Percentiles rank a stretch among this genome's conserved stretches.
Evolutionary conservation across 2,113 vertebrate genomes (phyloP).

Genomic region (Mormyrus lacerda): DNA sequence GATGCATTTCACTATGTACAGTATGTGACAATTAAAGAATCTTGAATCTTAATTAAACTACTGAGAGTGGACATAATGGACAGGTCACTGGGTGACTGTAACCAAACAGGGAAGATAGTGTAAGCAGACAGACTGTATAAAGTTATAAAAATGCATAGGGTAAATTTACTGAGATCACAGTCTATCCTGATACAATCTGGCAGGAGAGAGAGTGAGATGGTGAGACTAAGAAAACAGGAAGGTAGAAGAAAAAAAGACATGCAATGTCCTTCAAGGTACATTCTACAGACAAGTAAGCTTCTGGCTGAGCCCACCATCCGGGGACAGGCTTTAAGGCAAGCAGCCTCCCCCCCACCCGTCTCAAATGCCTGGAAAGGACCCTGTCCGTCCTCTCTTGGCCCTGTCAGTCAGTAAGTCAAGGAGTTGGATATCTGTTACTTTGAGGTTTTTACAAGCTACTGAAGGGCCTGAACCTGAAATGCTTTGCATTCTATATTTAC

Average conservation of each 20-base stretch:
- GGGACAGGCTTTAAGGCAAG: constrained; percentile 76
- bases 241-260: constrained; percentile 57
- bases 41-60: no score
- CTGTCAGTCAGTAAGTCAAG: not conserved
- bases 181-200: constrained; percentile 96
- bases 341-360: constrained; percentile 46
- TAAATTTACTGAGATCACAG: constrained; percentile 92
- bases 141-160: constrained; percentile 52
- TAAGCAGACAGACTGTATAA: constrained; percentile 20
- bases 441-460: not conserved
- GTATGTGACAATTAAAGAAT: no score
- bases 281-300: constrained; percentile 72
- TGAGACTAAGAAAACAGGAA: constrained; percentile 58
- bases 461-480: not conserved
- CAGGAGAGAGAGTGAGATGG: constrained; percentile 74
- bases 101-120: not conserved
- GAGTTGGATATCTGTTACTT: not conserved
- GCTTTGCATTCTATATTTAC: not conserved
- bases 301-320: constrained; percentile 73
- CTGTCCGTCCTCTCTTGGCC: not conserved
- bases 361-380: constrained; percentile 40
- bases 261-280: constrained; percentile 94
- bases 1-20: no score
- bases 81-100: not conserved
- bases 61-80: no score